Percentiles rank a stretch among this genome's conserved stretches.
Conservation (phyloP, 2,113 vertebrate species). For the Podarcis cretensis region DNA sequence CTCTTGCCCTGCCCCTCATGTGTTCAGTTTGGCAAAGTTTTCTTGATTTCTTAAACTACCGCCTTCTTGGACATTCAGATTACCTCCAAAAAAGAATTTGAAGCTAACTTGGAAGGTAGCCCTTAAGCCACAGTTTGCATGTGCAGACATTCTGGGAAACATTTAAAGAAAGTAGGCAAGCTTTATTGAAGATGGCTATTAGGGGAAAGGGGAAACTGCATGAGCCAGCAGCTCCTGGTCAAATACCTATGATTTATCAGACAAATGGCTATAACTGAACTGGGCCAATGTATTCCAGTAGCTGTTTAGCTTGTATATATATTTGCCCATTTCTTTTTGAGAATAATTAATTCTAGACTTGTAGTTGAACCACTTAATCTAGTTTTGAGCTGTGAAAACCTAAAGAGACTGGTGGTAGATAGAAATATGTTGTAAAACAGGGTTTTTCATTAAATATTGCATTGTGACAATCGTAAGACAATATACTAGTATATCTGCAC, state of each 20-base stretch:
- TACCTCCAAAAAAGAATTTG: not conserved
- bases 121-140: not conserved
- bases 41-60: not conserved
- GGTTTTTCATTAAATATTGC: constrained; percentile 14
- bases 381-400: not conserved
- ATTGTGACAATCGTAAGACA: constrained; percentile 59
- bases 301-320: not conserved
- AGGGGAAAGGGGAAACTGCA: not conserved
- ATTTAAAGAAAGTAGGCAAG: not conserved
- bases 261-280: not conserved
- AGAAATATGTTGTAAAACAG: not conserved
- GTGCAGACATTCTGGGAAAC: not conserved
- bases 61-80: not conserved
- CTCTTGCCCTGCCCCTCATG: not conserved
- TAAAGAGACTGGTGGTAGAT: constrained; percentile 18
- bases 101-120: not conserved
- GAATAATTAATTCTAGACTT: not conserved
- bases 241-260: not conserved
- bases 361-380: not conserved
- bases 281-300: not conserved
- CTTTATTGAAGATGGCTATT: not conserved
- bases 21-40: not conserved
- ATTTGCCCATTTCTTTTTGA: not conserved
- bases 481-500: not conserved
- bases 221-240: no score